Evolutionary conservation across 2,888 invertebrate genomes (phyloP).

Genomic region (Eremobia ochroleuca): DNA sequence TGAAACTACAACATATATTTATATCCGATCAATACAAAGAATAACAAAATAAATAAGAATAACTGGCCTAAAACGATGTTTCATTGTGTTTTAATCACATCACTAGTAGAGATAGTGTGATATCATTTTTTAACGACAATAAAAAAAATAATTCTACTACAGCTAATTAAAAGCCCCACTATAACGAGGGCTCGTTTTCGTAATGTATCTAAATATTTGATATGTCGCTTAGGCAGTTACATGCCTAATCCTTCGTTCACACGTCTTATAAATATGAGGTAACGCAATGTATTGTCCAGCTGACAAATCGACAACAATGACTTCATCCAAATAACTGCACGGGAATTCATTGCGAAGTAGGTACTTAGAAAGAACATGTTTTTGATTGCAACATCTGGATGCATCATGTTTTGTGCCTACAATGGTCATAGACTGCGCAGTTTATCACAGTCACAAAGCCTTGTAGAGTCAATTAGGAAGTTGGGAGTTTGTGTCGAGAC

Average conservation of each 20-base stretch:
- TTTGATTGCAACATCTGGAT: conserved; percentile 13
- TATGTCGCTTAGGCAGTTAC: background rate
- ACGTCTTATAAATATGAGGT: conserved; percentile 2
- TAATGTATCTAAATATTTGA: background rate
- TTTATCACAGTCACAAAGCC: conserved; percentile 10
- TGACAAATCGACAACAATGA: conserved; percentile 18
- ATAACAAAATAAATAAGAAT: too few species aligned
- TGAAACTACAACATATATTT: too few species aligned
- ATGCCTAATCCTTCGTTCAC: background rate
- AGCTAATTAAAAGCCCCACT: too few species aligned
- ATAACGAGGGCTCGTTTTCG: too few species aligned
- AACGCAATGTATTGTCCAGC: background rate
- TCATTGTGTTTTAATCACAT: too few species aligned
- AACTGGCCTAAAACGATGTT: too few species aligned
- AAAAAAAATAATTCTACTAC: too few species aligned
- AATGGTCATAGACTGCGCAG: background rate
- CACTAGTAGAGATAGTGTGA: too few species aligned
- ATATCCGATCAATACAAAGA: too few species aligned
- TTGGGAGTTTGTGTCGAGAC: conserved; percentile 26
- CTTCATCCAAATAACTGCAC: conserved; percentile 21
- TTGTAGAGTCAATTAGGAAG: conserved; percentile 32
- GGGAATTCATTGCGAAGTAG: conserved; percentile 4
- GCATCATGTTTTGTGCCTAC: background rate
- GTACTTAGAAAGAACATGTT: background rate
- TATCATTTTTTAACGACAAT: too few species aligned